Evolutionary conservation across 2,113 vertebrate genomes (phyloP).

Genomic region (Motacilla tschutschensis): DNA sequence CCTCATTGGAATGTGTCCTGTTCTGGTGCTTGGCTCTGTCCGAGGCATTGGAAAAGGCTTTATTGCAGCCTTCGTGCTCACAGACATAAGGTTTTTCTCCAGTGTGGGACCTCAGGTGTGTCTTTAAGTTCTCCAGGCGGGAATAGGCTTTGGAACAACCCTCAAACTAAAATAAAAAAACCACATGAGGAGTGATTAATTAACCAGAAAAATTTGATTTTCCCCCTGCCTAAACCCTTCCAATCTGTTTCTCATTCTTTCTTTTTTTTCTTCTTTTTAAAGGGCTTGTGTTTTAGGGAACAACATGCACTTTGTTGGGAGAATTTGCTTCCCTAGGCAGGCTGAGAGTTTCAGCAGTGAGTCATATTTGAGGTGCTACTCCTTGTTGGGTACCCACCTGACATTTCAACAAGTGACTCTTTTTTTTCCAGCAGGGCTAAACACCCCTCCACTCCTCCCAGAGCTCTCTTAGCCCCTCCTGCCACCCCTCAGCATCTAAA

Average conservation of each 20-base stretch:
- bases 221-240: slow-evolving; percentile 23
- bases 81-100: slow-evolving; percentile 98
- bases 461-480: not conserved
- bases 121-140: slow-evolving; percentile 97
- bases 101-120: slow-evolving; percentile 96
- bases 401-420: slow-evolving; percentile 28
- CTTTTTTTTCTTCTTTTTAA: slow-evolving; percentile 22
- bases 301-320: slow-evolving; percentile 59
- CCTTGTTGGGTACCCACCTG: slow-evolving; percentile 15
- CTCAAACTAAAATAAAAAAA: slow-evolving; percentile 86
- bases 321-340: slow-evolving; percentile 19
- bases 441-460: not conserved
- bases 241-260: slow-evolving; percentile 66
- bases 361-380: slow-evolving; percentile 41
- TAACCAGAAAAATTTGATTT: slow-evolving; percentile 53
- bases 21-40: slow-evolving; percentile 98
- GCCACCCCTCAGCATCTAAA: not conserved
- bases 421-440: slow-evolving; percentile 23
- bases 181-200: slow-evolving; percentile 52
- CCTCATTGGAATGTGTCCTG: slow-evolving; percentile 97
- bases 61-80: slow-evolving; percentile 97
- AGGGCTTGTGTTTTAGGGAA: slow-evolving; percentile 56
- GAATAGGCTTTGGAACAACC: slow-evolving; percentile 96
- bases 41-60: slow-evolving; percentile 97
- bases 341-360: slow-evolving; percentile 9